These are phyloP conservation scores for Eclectus roratus DNA, from an alignment of 2,113 vertebrate genomes.

Conservation along the genomic window DNA sequence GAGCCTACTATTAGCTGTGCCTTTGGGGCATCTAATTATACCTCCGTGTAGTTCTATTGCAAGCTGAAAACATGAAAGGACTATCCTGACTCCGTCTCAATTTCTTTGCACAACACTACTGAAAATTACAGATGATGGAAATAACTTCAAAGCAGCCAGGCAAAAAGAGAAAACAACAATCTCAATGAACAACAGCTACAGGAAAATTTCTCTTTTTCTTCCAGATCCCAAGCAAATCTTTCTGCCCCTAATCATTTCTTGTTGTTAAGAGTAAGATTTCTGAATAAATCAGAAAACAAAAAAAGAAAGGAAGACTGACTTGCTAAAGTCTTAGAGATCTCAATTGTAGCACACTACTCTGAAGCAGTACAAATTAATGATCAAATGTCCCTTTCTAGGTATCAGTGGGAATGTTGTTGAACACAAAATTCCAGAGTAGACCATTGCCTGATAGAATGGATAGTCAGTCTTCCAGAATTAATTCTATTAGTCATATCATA, in stretches of 20 bases:
- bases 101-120: not conserved
- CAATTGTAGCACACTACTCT: not conserved
- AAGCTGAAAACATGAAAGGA: slow-evolving; percentile 47
- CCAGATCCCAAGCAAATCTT: not conserved
- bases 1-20: not conserved
- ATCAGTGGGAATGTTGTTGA: not conserved
- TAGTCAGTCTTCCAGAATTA: not conserved
- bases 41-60: not conserved
- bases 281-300: not conserved
- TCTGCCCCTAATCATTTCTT: not conserved
- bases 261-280: not conserved
- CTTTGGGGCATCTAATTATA: not conserved
- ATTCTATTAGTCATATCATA: not conserved
- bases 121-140: slow-evolving; percentile 56
- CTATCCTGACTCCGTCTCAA: not conserved
- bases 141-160: slow-evolving; percentile 49
- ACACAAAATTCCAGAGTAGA: not conserved
- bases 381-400: rapidly evolving
- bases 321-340: not conserved
- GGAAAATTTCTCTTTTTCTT: not conserved
- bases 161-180: not conserved
- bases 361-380: not conserved
- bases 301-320: not conserved
- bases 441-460: not conserved
- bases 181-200: not conserved